These are phyloP conservation scores for Xestia ashworthii DNA, from an alignment of 2,888 invertebrate genomes.

Conservation along the genomic window DNA sequence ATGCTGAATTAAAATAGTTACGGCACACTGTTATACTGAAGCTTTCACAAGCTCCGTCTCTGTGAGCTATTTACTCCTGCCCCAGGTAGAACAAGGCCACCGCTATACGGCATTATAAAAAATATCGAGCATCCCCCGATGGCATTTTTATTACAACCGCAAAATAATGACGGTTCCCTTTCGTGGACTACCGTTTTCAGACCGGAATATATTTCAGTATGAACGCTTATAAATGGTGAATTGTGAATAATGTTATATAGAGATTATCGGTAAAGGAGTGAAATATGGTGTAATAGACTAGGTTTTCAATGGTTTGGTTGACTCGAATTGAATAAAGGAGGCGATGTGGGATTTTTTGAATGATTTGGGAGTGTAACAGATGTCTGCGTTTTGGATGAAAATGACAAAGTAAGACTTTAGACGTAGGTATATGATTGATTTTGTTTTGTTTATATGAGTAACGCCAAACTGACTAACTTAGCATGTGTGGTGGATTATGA, in stretches of 20 bases:
- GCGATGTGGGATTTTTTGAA: slow-evolving; percentile 8
- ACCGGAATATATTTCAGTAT: slow-evolving; percentile 69
- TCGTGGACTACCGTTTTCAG: slow-evolving; percentile 70
- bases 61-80: slow-evolving; percentile 24
- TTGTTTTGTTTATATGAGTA: neutral
- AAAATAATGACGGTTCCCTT: slow-evolving; percentile 77
- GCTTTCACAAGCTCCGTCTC: neutral
- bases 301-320: slow-evolving; percentile 36
- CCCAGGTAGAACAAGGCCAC: slow-evolving; percentile 64
- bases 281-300: slow-evolving; percentile 59
- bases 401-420: neutral
- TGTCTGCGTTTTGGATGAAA: neutral
- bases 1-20: neutral
- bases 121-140: slow-evolving; percentile 73
- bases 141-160: slow-evolving; percentile 81
- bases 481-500: no score
- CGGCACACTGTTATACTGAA: neutral
- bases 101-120: slow-evolving; percentile 72
- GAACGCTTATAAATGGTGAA: slow-evolving; percentile 65
- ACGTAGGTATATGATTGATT: neutral
- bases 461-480: no score
- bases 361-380: neutral
- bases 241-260: slow-evolving; percentile 66
- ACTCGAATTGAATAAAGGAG: slow-evolving; percentile 29
- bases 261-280: slow-evolving; percentile 59